Evolutionary conservation across 2,888 invertebrate species (phyloP), one percentile per base, ranked within the genome.

Genomic region (Conus canariensis): DNA sequence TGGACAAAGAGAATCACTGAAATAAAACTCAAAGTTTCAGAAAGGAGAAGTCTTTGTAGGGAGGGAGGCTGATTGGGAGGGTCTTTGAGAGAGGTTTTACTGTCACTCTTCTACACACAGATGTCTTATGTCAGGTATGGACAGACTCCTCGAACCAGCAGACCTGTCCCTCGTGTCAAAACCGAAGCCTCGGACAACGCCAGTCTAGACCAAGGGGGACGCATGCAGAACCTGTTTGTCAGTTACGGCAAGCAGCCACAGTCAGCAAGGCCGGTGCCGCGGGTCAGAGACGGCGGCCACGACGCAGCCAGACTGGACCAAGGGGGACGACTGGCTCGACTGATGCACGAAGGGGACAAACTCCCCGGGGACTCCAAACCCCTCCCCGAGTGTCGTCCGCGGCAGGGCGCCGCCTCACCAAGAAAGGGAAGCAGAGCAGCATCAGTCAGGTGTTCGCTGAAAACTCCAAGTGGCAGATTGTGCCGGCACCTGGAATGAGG

Each of bases 251-350:
- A 92, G 80, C 91, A 93, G 67, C 93, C 93, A 2, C 82, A 88
- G 19, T 91, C 92, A 56, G 90, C 93, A 56, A 91, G 93, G 87
- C 94, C 94, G 5, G 93, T 90, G 59, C 93, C 94, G 22, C 93
- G 94, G 82, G 95, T 95, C 1, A 93, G 91, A 88, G 93, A 93
- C 10, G 64, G 64, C 1, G 93, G 92, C 64, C 77, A 90, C 85
- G 94, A 94, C 19, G 92, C 91, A 77, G 95, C 95, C 0, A 93
- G 92, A 74, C 90, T 95, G 22, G 95, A 94, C 67, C 91, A 93
- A 91, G 95, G 95, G 64, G 94, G 94, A 14, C 90, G 95, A 87
- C 94, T 95, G 94, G 94, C 94, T 16, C 92, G 94, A 19, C 90
- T 95, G 59, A 94, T 95, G 93, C 94, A 95, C 88, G 95, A 95